Base-by-base conservation (phyloP, 2,888 invertebrate genomes). In the Rhagonycha fulva region DNA sequence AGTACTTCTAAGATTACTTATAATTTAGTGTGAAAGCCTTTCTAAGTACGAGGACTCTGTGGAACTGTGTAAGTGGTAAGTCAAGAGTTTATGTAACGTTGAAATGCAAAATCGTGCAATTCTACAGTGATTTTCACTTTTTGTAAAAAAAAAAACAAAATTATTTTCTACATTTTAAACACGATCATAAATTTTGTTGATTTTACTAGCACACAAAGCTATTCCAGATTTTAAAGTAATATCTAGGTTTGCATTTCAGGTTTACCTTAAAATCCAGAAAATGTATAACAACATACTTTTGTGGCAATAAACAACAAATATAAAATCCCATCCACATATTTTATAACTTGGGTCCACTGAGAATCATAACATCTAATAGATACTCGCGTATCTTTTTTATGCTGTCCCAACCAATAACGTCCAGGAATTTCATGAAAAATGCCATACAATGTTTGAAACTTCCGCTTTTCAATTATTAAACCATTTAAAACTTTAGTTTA, bases 341-440 rank as follows among this genome's bases (percentile, higher is more conserved):
- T 72, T 72, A 72, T 62, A 30, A 60, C 68, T 14, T 24, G 14
- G 62, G 63, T 71, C 63, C 63, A 61, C 61, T 14, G 60, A 68
- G 47, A 72, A 72, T 68, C 72, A 72, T 72, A 68, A 62, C 72
- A 12, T 47, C 68, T 72, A 72, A 72, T 72, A 72, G 72, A 68
- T 72, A 68, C 71, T 66, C 62, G 24, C 26, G 63, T 71, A 47
- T 67, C 28, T 68, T 47, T 19, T 72, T 72, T 72, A 72, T 62
- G 68, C 14, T 62, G 68, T 72, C 68, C 14, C 28, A 24, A 24
- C 68, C 61, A 68, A 72, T 68, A 26, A 47, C 61, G 62, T 60
- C n/a, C 11, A 30, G 28, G 62, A 68, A 62, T 14, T 68, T 30
- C 26, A 14, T 4, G 10, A 62, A 62, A 47, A 47, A 47, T 47